phyloP scores from a whole-genome alignment of 2,113 vertebrate genomes.

The Narcine bancroftii region DNA sequence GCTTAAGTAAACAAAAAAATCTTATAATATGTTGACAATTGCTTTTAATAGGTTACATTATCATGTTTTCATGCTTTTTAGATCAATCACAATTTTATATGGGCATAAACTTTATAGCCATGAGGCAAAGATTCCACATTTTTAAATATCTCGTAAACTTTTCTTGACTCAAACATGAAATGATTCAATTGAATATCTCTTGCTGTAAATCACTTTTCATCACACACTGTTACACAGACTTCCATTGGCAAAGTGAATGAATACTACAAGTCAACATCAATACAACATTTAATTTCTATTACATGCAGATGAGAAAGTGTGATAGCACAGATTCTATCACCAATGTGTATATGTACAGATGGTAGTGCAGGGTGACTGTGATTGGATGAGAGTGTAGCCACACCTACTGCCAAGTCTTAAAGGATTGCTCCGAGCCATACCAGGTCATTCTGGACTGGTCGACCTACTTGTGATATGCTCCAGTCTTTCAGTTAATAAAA shows the following conservation, averaged over 20 bases:
- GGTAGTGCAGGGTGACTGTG: too few relatives aligned
- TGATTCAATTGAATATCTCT: background rate
- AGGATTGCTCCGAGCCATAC: too few relatives aligned
- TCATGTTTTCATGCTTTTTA: background rate
- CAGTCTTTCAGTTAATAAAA: too few relatives aligned
- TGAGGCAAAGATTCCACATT: background rate
- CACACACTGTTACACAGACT: background rate
- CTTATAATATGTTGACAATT: background rate
- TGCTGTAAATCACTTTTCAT: slow-evolving; percentile 10
- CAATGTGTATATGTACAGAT: too few relatives aligned
- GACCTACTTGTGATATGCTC: too few relatives aligned
- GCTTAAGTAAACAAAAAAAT: background rate
- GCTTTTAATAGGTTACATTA: background rate
- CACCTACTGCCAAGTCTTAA: too few relatives aligned
- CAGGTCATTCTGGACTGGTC: too few relatives aligned
- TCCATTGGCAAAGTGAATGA: background rate
- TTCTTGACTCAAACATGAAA: slow-evolving; percentile 13
- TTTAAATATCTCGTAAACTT: slow-evolving; percentile 18
- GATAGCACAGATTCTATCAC: too few relatives aligned
- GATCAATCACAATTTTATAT: slow-evolving; percentile 23
- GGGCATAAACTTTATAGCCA: background rate
- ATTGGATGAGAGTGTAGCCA: too few relatives aligned
- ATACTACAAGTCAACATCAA: background rate
- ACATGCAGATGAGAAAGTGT: background rate
- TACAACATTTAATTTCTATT: background rate